Conservation (phyloP, 2,797 vertebrate species). For the Sarcophilus harrisii region DNA sequence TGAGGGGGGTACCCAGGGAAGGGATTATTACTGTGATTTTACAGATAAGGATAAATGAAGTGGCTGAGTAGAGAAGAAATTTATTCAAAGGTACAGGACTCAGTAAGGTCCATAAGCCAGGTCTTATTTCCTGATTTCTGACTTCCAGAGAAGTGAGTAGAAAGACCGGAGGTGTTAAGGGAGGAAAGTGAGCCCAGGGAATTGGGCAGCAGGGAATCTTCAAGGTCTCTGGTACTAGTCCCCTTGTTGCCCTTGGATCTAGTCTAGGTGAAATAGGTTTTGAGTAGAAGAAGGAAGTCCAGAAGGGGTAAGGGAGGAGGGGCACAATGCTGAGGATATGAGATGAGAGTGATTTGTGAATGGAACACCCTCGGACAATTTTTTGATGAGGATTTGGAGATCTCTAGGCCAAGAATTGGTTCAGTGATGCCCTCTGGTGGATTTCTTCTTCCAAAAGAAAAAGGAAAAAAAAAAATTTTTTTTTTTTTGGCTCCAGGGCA, state of each 20-base stretch:
- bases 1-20: not conserved
- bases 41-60: not conserved
- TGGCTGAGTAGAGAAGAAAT: not conserved
- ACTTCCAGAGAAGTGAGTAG: not conserved
- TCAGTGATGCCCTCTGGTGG: slow-evolving; percentile 77
- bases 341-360: not conserved
- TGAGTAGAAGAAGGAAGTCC: not conserved
- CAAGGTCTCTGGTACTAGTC: not conserved
- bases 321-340: accelerated
- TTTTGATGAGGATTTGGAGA: not conserved
- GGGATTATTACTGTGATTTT: not conserved
- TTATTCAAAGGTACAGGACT: not conserved
- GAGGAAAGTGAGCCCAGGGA: not conserved
- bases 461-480: not conserved
- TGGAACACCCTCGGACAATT: not conserved
- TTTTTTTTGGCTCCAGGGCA: not conserved
- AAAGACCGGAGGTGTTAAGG: accelerated
- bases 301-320: not conserved
- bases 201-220: accelerated
- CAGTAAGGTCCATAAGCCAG: not conserved
- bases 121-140: not conserved
- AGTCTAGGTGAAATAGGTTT: not conserved
- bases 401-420: not conserved
- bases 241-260: not conserved
- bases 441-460: not conserved